phyloP scores from a whole-genome alignment of 2,888 invertebrate genomes.

The Dorcus parallelipipedus region DNA sequence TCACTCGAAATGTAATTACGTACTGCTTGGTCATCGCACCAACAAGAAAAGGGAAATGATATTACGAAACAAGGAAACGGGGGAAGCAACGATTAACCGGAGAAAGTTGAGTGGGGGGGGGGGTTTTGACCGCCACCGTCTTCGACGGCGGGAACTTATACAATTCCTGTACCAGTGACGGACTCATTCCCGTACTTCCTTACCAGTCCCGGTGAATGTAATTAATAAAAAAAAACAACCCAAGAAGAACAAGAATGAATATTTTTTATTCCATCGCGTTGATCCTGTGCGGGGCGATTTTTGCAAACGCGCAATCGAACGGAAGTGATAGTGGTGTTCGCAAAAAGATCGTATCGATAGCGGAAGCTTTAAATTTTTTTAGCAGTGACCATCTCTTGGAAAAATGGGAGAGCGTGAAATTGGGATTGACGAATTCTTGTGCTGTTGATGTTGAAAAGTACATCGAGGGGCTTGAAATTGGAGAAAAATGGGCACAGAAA shows the following conservation, averaged over 20 bases:
- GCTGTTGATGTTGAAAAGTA: conserved; percentile 58
- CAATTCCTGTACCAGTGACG: neutral
- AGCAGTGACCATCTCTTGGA: conserved; percentile 43
- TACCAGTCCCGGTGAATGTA: too few species aligned
- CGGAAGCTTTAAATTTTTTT: conserved; percentile 56
- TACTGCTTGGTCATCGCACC: too few species aligned
- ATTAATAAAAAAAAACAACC: too few species aligned
- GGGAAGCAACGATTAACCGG: conserved; percentile 12
- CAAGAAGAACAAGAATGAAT: too few species aligned
- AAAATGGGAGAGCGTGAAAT: conserved; percentile 37
- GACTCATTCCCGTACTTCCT: neutral
- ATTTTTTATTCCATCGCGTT: too few species aligned
- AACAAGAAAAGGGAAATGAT: too few species aligned
- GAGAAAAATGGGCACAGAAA: conserved; percentile 59
- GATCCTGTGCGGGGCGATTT: neutral
- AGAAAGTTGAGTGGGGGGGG: conserved; percentile 21
- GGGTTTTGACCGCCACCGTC: neutral
- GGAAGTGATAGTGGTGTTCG: conserved; percentile 3
- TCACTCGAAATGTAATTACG: too few species aligned
- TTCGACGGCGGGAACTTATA: neutral
- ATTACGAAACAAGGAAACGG: conserved; percentile 14
- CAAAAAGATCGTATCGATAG: conserved; percentile 22
- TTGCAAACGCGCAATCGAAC: neutral
- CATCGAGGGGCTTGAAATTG: conserved; percentile 56
- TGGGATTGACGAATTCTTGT: conserved; percentile 43